Evolutionary conservation across 2,888 invertebrate genomes (phyloP), one percentile per base, ranked within the genome.

Genomic region (Sepioteuthis lessoniana): DNA sequence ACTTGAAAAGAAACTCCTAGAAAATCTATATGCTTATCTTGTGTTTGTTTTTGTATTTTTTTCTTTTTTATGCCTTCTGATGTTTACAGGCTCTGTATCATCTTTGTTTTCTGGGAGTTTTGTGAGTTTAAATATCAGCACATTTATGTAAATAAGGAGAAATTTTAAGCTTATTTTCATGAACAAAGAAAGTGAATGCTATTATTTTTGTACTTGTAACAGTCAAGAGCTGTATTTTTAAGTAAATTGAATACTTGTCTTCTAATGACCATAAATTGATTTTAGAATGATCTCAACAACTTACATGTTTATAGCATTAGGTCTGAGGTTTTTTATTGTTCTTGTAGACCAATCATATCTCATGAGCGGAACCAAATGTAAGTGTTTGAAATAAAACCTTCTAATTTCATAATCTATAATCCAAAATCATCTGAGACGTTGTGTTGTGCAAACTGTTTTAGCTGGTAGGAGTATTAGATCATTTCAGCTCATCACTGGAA

Each of bases 301-400:
- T 25, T 55, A 55, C 55, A 55, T 76, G 31, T n/a, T 76, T 76
- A 76, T n/a, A 76, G 47, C 91, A 91, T 42, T 91, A 91, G 91
- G 91, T 91, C 91, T 91, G 91, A 91, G 91, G 91, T 91, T 91
- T 91, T 31, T 91, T 91, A 91, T 91, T 91, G 91, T 91, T 91
- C 91, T 91, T 91, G 91, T 91, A 91, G 91, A 91, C 42, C 91
- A 91, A 91, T 91, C 91, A 46, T 91, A 91, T 91, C 47, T 91
- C 91, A 91, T 91, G 91, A 91, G 91, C 91, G 91, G 91, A 91
- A 91, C 91, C 42, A 91, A 91, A 91, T 91, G 91, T 91, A 91
- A 91, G 91, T 91, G 46, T 91, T 91, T 91, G 91, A 91, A 46
- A 91, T 91, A 42, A 46, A 47, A 42, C 47, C 91, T 91, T 91